Evolutionary conservation across 2,888 invertebrate species (phyloP).

Genomic region (Stictocephala bisonia): DNA sequence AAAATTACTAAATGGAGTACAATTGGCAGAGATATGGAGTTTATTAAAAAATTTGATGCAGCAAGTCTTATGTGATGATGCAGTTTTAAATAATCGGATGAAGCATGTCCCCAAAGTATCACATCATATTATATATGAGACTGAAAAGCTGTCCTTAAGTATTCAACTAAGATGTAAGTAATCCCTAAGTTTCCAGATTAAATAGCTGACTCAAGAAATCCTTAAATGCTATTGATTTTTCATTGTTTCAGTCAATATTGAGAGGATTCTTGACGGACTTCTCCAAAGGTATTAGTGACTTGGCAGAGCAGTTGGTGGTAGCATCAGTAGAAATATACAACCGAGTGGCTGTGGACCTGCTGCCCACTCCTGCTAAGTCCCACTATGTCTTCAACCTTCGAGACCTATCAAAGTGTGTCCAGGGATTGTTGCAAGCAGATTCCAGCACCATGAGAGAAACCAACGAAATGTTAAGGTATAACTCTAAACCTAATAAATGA

Average conservation of each 20-base stretch:
- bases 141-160: no score
- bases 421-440: constrained; percentile 89
- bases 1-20: no score
- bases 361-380: constrained; percentile 92
- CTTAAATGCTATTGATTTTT: background rate
- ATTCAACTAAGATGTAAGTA: no score
- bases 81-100: no score
- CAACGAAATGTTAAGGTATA: constrained; percentile 74
- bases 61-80: no score
- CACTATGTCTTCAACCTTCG: constrained; percentile 94
- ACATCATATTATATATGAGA: no score
- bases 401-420: constrained; percentile 90
- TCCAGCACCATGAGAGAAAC: constrained; percentile 76
- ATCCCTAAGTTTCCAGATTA: no score
- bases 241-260: constrained; percentile 71
- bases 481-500: background rate
- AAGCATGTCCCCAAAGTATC: no score
- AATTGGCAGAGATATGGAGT: no score
- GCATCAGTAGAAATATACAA: constrained; percentile 88
- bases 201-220: no score
- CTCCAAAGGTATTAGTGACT: constrained; percentile 73
- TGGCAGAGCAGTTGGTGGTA: constrained; percentile 79
- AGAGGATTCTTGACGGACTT: constrained; percentile 84
- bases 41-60: no score
- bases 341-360: constrained; percentile 79